Percentiles rank a stretch among this genome's conserved stretches.
phyloP scores from a whole-genome alignment of 1,140 invertebrate genomes.

The Ditylenchus dipsaci region DNA sequence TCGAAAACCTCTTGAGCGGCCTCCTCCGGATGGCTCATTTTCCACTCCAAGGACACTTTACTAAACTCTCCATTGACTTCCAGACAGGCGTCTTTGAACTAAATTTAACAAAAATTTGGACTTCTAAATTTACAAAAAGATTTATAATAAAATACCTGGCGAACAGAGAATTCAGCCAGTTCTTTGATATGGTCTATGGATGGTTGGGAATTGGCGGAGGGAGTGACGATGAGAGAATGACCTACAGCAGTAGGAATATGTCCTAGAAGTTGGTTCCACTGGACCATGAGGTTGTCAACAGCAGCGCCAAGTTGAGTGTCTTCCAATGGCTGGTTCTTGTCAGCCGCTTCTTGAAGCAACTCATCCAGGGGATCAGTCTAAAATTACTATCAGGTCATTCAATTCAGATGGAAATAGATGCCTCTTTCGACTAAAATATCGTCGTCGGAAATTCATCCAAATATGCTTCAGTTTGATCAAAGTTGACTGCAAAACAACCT shows the following conservation, averaged over 20 bases:
- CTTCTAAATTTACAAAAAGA: background rate
- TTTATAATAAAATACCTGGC: slow-evolving; percentile 13
- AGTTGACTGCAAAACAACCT: too few relatives aligned
- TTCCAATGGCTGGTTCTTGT: background rate
- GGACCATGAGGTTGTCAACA: slow-evolving; percentile 28
- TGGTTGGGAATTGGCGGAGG: slow-evolving; percentile 5
- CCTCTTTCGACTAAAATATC: too few relatives aligned
- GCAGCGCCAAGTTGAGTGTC: slow-evolving; percentile 25
- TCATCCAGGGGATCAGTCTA: background rate
- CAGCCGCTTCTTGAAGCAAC: slow-evolving; percentile 16
- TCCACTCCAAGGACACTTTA: slow-evolving; percentile 29
- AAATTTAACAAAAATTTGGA: background rate
- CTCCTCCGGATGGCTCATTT: slow-evolving; percentile 22
- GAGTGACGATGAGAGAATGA: slow-evolving; percentile 1
- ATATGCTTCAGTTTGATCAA: too few relatives aligned
- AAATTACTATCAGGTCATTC: background rate
- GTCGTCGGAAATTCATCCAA: too few relatives aligned
- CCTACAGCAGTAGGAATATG: slow-evolving; percentile 24
- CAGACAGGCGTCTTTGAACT: slow-evolving; percentile 28
- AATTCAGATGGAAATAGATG: too few relatives aligned
- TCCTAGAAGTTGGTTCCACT: slow-evolving; percentile 34
- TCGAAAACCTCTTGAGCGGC: slow-evolving; percentile 19
- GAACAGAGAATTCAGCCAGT: slow-evolving; percentile 34
- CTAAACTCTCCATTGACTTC: slow-evolving; percentile 32
- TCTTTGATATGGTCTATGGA: slow-evolving; percentile 37